Evolutionary conservation across 2,888 invertebrate genomes (phyloP).

Genomic region (Sipunculus nudus): DNA sequence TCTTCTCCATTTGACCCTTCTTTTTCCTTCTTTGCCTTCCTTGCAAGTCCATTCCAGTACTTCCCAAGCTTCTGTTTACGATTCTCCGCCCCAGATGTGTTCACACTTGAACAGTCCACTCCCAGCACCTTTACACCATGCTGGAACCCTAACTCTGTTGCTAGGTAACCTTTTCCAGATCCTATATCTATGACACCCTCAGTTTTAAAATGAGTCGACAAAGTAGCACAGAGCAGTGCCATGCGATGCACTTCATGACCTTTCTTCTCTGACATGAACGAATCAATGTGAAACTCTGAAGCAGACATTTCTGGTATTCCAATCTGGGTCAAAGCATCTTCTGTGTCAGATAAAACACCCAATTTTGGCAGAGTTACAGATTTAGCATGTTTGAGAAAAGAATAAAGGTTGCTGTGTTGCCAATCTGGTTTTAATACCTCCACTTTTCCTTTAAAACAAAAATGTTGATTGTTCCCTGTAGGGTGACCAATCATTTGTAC

Average conservation of each 20-base stretch:
- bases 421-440: conserved; percentile 24
- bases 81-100: conserved; percentile 75
- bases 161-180: conserved; percentile 88
- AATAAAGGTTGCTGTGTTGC: conserved; percentile 28
- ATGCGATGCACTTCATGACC: conserved; percentile 58
- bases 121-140: conserved; percentile 80
- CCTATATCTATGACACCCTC: conserved; percentile 88
- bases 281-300: conserved; percentile 30
- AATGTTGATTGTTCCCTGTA: background rate
- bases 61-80: conserved; percentile 44
- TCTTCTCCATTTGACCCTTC: conserved; percentile 47
- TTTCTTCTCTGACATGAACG: conserved; percentile 60
- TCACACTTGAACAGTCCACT: conserved; percentile 78
- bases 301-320: too few species aligned
- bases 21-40: conserved; percentile 30
- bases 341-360: conserved; percentile 3
- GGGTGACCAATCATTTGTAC: background rate
- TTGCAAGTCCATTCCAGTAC: conserved; percentile 48
- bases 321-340: too few species aligned
- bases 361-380: conserved; percentile 22
- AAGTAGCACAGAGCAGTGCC: conserved; percentile 49
- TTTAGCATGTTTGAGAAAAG: conserved; percentile 33
- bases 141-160: conserved; percentile 78
- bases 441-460: background rate
- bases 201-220: too few species aligned